phyloP scores from a whole-genome alignment of 2,113 vertebrate genomes.

The Gobiocypris rarus region DNA sequence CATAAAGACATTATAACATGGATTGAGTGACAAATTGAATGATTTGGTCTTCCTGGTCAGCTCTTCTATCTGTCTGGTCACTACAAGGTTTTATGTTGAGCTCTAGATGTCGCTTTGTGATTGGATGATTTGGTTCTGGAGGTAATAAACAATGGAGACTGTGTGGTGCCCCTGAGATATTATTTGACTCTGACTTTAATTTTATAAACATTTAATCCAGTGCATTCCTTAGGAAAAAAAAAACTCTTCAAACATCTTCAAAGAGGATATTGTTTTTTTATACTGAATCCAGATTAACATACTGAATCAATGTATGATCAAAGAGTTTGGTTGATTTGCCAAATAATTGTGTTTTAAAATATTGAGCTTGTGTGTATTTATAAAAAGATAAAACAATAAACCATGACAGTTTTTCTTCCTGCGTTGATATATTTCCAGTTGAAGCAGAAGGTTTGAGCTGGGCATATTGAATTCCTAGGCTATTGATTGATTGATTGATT shows the following conservation, averaged over 20 bases:
- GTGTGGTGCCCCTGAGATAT: slow-evolving; percentile 35
- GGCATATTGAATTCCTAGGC: neutral
- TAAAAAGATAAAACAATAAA: neutral
- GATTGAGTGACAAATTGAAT: neutral
- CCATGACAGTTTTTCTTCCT: neutral
- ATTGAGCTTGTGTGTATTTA: neutral
- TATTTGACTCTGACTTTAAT: slow-evolving; percentile 14
- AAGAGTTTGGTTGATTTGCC: neutral
- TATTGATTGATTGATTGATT: no score
- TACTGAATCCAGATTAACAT: slow-evolving; percentile 12
- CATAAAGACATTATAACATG: slow-evolving; percentile 13
- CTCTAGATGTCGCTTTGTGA: slow-evolving; percentile 11
- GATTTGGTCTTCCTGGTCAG: neutral
- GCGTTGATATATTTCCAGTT: neutral
- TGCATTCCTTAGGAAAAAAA: neutral
- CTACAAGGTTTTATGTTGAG: slow-evolving; percentile 10
- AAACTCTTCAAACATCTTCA: neutral
- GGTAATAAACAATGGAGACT: slow-evolving; percentile 35
- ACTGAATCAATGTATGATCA: slow-evolving; percentile 13
- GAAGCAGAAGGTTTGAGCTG: neutral
- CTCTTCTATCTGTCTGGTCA: slow-evolving; percentile 8
- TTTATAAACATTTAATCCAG: slow-evolving; percentile 38
- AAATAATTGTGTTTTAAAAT: neutral
- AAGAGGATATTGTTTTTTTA: neutral
- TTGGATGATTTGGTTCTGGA: slow-evolving; percentile 23